Evolutionary conservation across 2,113 vertebrate genomes (phyloP).

Genomic region (Polypterus senegalus): DNA sequence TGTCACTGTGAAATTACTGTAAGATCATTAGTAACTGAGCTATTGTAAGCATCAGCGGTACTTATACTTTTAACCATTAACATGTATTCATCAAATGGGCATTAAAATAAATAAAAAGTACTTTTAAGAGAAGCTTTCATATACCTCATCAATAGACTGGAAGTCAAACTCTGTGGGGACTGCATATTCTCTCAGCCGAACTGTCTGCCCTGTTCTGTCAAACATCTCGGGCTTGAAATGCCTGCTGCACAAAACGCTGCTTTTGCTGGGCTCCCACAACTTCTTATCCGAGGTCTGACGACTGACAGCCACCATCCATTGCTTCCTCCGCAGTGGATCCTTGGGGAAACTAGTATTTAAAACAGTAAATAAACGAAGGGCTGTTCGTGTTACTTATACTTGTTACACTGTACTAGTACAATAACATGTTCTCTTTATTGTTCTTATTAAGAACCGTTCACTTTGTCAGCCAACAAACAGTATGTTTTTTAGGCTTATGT

Average conservation of each 20-base stretch:
- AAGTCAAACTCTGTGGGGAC: conserved; percentile 7
- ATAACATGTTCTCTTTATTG: too few species aligned
- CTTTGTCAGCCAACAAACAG: too few species aligned
- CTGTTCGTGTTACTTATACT: neutral
- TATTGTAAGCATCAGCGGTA: too few species aligned
- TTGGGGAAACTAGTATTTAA: conserved; percentile 7
- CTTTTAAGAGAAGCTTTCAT: too few species aligned
- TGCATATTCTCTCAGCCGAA: conserved; percentile 10
- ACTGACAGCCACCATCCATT: conserved; percentile 9
- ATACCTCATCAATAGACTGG: too few species aligned
- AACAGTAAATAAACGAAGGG: neutral
- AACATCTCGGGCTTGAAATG: conserved; percentile 17
- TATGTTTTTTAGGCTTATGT: neutral
- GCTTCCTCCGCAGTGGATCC: conserved; percentile 6
- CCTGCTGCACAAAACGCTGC: conserved; percentile 13
- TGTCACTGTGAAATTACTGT: too few species aligned
- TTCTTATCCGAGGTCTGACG: conserved; percentile 8
- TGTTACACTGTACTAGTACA: too few species aligned
- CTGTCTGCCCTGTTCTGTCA: conserved; percentile 16
- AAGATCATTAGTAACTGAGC: too few species aligned
- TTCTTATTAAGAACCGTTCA: too few species aligned
- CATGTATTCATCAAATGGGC: too few species aligned
- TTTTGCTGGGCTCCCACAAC: conserved; percentile 10
- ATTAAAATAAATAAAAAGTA: too few species aligned
- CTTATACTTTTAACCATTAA: too few species aligned